phyloP scores from a whole-genome alignment of 1,140 invertebrate species.

The Leptinotarsa undecemlineata region DNA sequence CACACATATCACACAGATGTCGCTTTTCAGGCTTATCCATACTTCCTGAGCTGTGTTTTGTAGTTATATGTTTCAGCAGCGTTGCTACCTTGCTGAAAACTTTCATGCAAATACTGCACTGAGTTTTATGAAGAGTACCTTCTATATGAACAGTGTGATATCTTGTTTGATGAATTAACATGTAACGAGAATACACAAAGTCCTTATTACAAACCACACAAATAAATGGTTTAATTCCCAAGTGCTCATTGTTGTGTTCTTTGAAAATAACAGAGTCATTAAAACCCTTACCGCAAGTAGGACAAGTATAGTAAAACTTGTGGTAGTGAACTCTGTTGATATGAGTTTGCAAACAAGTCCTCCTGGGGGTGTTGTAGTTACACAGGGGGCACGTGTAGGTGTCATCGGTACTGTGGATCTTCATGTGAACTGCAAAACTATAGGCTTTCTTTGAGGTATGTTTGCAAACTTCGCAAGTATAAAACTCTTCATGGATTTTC shows the following conservation, averaged over 20 bases:
- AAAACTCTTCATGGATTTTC: slow-evolving; percentile 50
- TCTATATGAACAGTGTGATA: slow-evolving; percentile 56
- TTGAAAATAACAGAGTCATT: slow-evolving; percentile 44
- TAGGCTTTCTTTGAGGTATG: slow-evolving; percentile 42
- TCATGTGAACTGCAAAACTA: slow-evolving; percentile 43
- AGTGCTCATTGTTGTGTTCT: slow-evolving; percentile 68
- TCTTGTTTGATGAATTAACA: slow-evolving; percentile 52
- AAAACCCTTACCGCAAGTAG: slow-evolving; percentile 60
- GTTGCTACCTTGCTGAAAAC: slow-evolving; percentile 56
- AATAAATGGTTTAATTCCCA: slow-evolving; percentile 68
- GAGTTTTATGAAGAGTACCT: slow-evolving; percentile 44
- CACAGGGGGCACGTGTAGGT: slow-evolving; percentile 44
- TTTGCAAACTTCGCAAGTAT: slow-evolving; percentile 40
- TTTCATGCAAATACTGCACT: slow-evolving; percentile 55
- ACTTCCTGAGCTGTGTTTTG: slow-evolving; percentile 54
- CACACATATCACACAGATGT: slow-evolving; percentile 53
- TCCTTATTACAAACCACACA: slow-evolving; percentile 67
- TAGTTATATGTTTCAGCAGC: slow-evolving; percentile 60
- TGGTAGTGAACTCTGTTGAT: slow-evolving; percentile 47
- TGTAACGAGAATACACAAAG: slow-evolving; percentile 56
- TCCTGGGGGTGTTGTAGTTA: slow-evolving; percentile 39
- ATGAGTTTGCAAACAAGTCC: slow-evolving; percentile 42
- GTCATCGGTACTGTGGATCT: slow-evolving; percentile 35
- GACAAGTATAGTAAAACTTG: slow-evolving; percentile 57
- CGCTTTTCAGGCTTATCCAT: slow-evolving; percentile 39